Base-by-base conservation (phyloP, 2,797 vertebrate species). In the Phyllotis vaccarum region DNA sequence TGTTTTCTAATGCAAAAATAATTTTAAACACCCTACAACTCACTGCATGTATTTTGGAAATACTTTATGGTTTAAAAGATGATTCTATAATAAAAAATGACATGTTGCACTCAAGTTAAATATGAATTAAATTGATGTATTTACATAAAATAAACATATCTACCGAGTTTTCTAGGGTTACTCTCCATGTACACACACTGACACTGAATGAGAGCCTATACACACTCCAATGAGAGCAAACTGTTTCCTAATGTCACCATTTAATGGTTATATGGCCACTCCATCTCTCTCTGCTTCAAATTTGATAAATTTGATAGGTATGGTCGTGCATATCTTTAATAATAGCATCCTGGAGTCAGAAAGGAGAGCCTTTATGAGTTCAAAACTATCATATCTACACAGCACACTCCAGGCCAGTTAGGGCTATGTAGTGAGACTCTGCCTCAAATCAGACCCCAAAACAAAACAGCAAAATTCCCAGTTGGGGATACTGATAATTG, bases 1-100 rank as follows among this genome's bases (percentile, higher is more conserved):
- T 94, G 72, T 80, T 93, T 96, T 75, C 80, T 52, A 96, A 94
- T 76, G 52, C 22, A 96, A 89, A 54, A 93, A 89, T 74, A 90
- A 70, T 82, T 93, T 90, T 80, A 85, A 27, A 89, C 24, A 90
- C 31, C 80, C 85, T 92, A 64, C 40, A 95, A 93, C 6, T 91
- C 64, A 72, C 1, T 66, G 85, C 31, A 90, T 81, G 52, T 91
- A 70, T 64, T 90, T 96, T 91, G 43, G n/a, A 93, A 94, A 76
- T 76, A 62, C 37, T 89, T 95, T 92, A 89, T 94, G 29, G 37
- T 14, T 58, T 72, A 72, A 72, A 96, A 83, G 37, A 76, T 68
- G 37, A 24, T 93, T 89, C 87, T 95, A 60, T 90, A 93, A 60
- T 34, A 93, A 34, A 96, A 40, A 14, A 68, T 74, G 66, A 87